phyloP scores from a whole-genome alignment of 2,113 vertebrate genomes.

The Myrmecophaga tridactyla region DNA sequence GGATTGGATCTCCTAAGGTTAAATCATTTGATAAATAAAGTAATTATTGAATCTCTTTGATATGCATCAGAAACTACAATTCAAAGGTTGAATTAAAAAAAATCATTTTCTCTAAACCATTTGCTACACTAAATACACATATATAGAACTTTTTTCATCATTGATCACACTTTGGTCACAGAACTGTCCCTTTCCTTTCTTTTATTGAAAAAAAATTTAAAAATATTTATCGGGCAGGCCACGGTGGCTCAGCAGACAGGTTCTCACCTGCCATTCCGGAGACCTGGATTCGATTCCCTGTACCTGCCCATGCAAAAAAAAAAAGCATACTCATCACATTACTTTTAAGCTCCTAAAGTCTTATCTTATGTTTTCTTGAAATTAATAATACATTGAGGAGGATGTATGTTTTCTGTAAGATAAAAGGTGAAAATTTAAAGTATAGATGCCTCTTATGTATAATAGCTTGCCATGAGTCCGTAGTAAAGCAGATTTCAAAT shows the following conservation, averaged over 20 bases:
- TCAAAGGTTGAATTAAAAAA: not conserved
- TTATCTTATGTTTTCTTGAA: not conserved
- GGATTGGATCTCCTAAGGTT: not conserved
- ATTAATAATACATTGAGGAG: not conserved
- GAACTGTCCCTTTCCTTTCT: not conserved
- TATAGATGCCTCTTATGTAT: not conserved
- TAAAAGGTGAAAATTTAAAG: constrained; percentile 1
- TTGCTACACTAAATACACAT: not conserved
- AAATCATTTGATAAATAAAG: not conserved
- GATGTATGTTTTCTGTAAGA: not conserved
- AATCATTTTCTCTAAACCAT: not conserved
- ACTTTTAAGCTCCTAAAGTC: not conserved
- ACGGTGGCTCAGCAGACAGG: no score
- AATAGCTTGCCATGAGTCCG: not conserved
- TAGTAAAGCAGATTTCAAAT: not conserved
- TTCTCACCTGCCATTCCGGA: no score
- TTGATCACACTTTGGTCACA: not conserved
- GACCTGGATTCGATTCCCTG: no score
- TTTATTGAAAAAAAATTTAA: not conserved
- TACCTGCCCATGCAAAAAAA: no score
- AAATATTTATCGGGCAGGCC: no score
- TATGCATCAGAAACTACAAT: not conserved
- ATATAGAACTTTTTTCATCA: not conserved
- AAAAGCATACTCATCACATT: not conserved
- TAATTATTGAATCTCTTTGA: not conserved